phyloP scores from a whole-genome alignment of 2,113 vertebrate species.

The Bujurquina vittata region DNA sequence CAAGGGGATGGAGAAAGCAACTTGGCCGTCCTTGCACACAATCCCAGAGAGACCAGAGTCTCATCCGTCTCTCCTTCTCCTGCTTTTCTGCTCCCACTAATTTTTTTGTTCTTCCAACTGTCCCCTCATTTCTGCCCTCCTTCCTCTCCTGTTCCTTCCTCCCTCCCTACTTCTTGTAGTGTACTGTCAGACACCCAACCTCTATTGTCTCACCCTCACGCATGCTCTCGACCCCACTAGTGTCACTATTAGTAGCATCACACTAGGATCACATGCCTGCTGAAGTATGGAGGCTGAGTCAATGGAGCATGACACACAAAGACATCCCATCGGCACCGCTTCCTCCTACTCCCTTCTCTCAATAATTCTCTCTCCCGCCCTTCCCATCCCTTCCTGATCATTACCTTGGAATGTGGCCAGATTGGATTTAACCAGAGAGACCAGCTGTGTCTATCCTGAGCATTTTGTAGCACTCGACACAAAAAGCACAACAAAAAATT shows the following conservation, averaged over 20 bases:
- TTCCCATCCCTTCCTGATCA: slow-evolving; percentile 62
- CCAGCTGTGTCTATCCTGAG: slow-evolving; percentile 20
- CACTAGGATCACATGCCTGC: slow-evolving; percentile 62
- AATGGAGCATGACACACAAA: slow-evolving; percentile 70
- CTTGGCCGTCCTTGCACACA: slow-evolving; percentile 91
- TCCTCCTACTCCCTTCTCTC: slow-evolving; percentile 61
- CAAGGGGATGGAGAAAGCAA: slow-evolving; percentile 70
- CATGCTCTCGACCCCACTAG: slow-evolving; percentile 58
- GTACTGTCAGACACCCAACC: slow-evolving; percentile 4
- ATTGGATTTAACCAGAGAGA: slow-evolving; percentile 52
- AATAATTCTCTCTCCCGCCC: slow-evolving; percentile 33
- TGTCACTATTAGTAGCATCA: slow-evolving; percentile 67
- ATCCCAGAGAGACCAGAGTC: slow-evolving; percentile 70
- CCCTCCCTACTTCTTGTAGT: slow-evolving; percentile 12
- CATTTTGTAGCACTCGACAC: no score
- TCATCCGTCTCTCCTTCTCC: slow-evolving; percentile 63
- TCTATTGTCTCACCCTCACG: slow-evolving; percentile 46
- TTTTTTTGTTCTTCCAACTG: slow-evolving; percentile 22
- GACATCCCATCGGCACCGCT: slow-evolving; percentile 50
- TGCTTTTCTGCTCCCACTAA: slow-evolving; percentile 22
- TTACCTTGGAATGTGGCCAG: slow-evolving; percentile 65
- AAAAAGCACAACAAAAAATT: not conserved
- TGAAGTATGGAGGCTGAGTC: slow-evolving; percentile 67
- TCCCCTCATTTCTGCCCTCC: not conserved
- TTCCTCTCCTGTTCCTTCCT: slow-evolving; percentile 5